Evolutionary conservation across 2,888 invertebrate species (phyloP).

Genomic region (Apeira syringaria): DNA sequence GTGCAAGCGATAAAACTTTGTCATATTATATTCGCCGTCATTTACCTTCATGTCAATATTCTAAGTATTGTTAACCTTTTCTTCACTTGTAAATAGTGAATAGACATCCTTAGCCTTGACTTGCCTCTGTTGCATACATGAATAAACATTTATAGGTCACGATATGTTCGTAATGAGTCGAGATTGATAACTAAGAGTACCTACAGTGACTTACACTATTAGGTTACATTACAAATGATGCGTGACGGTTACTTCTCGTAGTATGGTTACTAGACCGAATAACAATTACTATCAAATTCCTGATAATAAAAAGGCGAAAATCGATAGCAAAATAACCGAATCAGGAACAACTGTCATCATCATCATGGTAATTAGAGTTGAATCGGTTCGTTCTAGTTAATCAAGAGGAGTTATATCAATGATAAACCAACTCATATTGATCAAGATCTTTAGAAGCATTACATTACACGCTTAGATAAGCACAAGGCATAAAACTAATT

Average conservation of each 20-base stretch:
- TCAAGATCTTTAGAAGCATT: constrained; percentile 7
- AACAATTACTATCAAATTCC: constrained; percentile 22
- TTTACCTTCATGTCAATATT: too few species aligned
- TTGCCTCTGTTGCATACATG: constrained; percentile 11
- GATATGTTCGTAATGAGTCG: constrained; percentile 15
- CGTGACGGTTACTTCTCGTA: constrained; percentile 21
- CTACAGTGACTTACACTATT: constrained; percentile 7
- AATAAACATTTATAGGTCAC: constrained; percentile 23
- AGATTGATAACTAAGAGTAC: constrained; percentile 17
- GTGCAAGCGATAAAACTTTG: too few species aligned
- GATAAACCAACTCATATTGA: background rate
- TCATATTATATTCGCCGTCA: too few species aligned
- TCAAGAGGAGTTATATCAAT: background rate
- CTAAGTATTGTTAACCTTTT: too few species aligned
- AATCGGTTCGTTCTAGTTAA: too few species aligned
- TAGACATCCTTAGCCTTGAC: constrained; percentile 13
- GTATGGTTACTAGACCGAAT: constrained; percentile 30
- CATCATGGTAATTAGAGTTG: too few species aligned
- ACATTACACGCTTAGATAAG: constrained; percentile 15
- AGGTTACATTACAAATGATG: constrained; percentile 18
- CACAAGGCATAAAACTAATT: constrained; percentile 5
- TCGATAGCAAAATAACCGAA: background rate
- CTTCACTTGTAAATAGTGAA: too few species aligned
- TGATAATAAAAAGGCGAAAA: constrained; percentile 2
- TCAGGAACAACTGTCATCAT: background rate